phyloP scores from a whole-genome alignment of 1,140 invertebrate genomes.

The Drusus annulatus region DNA sequence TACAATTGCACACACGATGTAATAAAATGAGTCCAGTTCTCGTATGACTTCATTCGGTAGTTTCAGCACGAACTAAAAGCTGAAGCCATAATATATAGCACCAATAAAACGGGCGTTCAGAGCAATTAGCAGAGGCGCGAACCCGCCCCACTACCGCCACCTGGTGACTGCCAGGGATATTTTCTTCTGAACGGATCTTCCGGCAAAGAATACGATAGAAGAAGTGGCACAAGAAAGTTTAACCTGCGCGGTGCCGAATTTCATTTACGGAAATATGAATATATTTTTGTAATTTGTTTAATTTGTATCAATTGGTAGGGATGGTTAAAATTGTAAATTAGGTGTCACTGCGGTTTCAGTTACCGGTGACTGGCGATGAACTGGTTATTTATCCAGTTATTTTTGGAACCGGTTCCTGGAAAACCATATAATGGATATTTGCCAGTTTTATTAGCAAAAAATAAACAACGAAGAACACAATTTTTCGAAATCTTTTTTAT shows the following conservation, averaged over 20 bases:
- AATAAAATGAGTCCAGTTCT: neutral
- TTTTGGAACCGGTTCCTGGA: no score
- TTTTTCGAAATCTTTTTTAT: no score
- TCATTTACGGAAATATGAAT: neutral
- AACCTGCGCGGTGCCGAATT: neutral
- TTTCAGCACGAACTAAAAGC: slow-evolving; percentile 7
- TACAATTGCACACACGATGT: neutral
- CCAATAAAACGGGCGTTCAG: slow-evolving; percentile 22
- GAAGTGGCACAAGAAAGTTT: neutral
- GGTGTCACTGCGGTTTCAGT: no score
- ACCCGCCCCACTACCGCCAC: neutral
- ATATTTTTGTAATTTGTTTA: no score
- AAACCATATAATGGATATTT: no score
- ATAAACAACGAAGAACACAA: no score
- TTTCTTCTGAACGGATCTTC: slow-evolving; percentile 22
- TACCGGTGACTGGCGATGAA: no score
- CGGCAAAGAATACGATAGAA: neutral
- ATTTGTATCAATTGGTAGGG: no score
- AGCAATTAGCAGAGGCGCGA: slow-evolving; percentile 36
- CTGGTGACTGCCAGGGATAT: slow-evolving; percentile 10
- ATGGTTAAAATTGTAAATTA: no score
- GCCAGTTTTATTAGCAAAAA: no score
- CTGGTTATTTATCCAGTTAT: no score
- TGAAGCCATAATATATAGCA: slow-evolving; percentile 24
- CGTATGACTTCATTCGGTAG: neutral